Evolutionary conservation across 2,888 invertebrate species (phyloP).

Genomic region (Philonicus albiceps): DNA sequence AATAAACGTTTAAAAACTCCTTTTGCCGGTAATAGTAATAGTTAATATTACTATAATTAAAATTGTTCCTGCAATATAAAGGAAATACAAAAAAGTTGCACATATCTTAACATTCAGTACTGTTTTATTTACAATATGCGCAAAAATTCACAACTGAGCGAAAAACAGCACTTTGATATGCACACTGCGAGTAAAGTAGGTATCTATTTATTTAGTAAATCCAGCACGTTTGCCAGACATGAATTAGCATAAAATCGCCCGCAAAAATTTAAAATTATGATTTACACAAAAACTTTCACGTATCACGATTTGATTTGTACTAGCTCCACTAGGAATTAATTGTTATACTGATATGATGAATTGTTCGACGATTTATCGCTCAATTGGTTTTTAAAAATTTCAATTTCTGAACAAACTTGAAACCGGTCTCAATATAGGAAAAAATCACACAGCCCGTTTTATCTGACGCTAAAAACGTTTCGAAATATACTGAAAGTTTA

Average conservation of each 20-base stretch:
- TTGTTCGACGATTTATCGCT: neutral
- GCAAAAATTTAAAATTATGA: neutral
- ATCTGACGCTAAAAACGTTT: slow-evolving; percentile 9
- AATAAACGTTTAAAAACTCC: no score
- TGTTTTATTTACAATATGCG: neutral
- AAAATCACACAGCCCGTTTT: neutral
- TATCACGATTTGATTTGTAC: neutral
- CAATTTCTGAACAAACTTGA: neutral
- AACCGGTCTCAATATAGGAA: neutral
- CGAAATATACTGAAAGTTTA: slow-evolving; percentile 44
- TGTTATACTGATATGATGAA: neutral
- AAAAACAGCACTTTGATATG: neutral
- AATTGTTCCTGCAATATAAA: neutral
- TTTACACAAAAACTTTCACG: neutral
- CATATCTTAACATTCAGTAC: neutral
- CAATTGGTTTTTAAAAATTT: neutral
- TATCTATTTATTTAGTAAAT: neutral
- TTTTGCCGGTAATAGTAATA: no score
- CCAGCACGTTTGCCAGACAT: neutral
- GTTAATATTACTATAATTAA: neutral
- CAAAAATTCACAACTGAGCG: neutral
- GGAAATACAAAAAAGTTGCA: neutral
- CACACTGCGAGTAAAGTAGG: neutral
- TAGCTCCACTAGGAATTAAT: neutral
- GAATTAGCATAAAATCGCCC: neutral